These are phyloP conservation scores for Thecophora atra DNA, from an alignment of 2,888 invertebrate genomes.

Conservation along the genomic window DNA sequence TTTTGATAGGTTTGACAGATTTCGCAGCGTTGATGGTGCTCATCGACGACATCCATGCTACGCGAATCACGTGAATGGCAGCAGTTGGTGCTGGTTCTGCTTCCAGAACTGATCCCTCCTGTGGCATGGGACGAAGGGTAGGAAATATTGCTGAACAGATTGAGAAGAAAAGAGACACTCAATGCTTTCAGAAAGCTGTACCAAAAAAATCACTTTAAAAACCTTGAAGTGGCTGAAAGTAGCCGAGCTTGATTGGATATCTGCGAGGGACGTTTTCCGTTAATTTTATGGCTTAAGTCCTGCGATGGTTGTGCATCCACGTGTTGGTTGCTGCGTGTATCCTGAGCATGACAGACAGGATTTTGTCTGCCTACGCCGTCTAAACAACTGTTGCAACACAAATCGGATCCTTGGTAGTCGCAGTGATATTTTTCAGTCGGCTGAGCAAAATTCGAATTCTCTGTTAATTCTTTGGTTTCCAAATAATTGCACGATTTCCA, in stretches of 20 bases:
- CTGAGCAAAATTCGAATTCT: background rate
- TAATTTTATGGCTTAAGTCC: background rate
- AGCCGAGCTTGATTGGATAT: constrained; percentile 42
- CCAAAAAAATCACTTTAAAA: background rate
- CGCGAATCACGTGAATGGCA: constrained; percentile 41
- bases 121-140: constrained; percentile 47
- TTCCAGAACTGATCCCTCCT: constrained; percentile 28
- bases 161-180: constrained; percentile 28
- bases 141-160: constrained; percentile 49
- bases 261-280: no score
- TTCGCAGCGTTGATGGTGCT: constrained; percentile 52
- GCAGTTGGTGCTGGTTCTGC: constrained; percentile 34
- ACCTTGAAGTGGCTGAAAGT: constrained; percentile 53
- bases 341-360: background rate
- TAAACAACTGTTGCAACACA: constrained; percentile 3
- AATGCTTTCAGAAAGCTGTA: background rate
- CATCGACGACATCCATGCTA: constrained; percentile 42
- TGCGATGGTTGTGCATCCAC: background rate
- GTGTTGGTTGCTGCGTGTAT: background rate
- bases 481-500: constrained; percentile 6
- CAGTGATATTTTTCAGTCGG: background rate
- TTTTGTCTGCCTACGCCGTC: constrained; percentile 20
- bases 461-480: constrained; percentile 2
- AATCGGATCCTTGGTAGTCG: constrained; percentile 3
- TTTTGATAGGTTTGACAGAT: constrained; percentile 57